Conservation (phyloP, 1,140 invertebrate genomes). For the Procambarus clarkii region DNA sequence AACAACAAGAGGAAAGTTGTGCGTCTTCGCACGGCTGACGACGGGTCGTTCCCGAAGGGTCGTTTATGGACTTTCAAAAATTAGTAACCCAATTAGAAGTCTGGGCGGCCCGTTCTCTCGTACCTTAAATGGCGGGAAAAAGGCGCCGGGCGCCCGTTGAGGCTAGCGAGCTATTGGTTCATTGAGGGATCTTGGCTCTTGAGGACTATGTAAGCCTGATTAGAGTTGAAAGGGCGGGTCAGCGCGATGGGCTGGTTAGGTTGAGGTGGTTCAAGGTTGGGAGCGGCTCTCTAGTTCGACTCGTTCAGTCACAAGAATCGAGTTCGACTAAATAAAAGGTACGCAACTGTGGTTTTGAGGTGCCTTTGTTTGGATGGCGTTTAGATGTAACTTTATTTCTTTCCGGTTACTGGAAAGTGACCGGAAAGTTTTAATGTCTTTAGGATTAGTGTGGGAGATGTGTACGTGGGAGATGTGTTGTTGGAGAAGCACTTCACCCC, state of each 20-base stretch:
- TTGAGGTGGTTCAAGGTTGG: neutral
- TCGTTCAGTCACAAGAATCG: too few species aligned
- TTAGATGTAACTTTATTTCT: slow-evolving; percentile 18
- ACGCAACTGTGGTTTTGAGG: neutral
- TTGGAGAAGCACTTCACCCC: neutral
- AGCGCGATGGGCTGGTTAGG: neutral
- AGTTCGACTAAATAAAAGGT: slow-evolving; percentile 10
- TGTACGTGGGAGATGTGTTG: neutral
- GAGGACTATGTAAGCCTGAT: neutral
- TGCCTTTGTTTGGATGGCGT: neutral
- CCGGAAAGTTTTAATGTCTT: slow-evolving; percentile 50
- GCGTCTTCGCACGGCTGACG: slow-evolving; percentile 55
- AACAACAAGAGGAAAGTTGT: slow-evolving; percentile 60
- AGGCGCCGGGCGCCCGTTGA: neutral
- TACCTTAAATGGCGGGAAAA: neutral
- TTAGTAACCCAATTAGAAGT: slow-evolving; percentile 65
- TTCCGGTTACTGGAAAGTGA: neutral
- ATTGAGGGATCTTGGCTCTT: slow-evolving; percentile 12
- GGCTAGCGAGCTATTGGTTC: neutral
- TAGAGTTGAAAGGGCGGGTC: neutral
- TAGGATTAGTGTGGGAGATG: neutral
- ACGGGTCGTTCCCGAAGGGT: slow-evolving; percentile 35
- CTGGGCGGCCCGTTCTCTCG: slow-evolving; percentile 3
- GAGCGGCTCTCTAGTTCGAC: too few species aligned
- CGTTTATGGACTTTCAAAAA: slow-evolving; percentile 61